Percentiles rank a stretch among this genome's conserved stretches.
Conservation (phyloP, 1,140 invertebrate genomes). For the Phthorimaea operculella region DNA sequence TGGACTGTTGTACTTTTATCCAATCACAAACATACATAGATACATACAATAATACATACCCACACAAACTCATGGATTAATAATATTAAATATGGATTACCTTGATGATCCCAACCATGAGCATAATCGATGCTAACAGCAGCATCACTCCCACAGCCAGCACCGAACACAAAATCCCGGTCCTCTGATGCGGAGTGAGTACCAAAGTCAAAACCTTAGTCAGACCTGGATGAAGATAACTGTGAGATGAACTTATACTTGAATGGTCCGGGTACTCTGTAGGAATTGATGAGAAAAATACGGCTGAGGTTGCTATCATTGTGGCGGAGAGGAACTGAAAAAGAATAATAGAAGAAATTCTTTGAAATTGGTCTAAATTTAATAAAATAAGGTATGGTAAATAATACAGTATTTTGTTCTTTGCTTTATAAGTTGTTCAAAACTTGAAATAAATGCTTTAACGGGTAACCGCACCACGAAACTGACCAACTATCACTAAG, state of each 20-base stretch:
- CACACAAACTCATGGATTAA: neutral
- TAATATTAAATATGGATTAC: no score
- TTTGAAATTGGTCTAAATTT: neutral
- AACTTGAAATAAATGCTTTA: neutral
- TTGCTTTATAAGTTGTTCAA: neutral
- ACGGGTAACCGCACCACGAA: no score
- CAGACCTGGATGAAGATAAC: neutral
- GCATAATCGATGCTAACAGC: slow-evolving; percentile 11
- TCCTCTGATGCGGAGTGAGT: no score
- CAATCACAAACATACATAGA: neutral
- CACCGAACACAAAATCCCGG: no score
- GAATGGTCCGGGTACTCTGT: neutral
- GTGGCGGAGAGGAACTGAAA: neutral
- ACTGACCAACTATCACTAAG: no score
- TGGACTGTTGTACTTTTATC: neutral
- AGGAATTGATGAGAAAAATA: neutral
- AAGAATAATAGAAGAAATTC: neutral
- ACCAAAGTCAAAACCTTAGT: no score
- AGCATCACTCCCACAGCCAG: neutral
- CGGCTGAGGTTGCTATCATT: neutral
- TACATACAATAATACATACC: neutral
- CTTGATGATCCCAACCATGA: slow-evolving; percentile 13
- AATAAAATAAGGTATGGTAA: neutral
- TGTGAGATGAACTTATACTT: neutral
- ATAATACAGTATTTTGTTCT: neutral